These are phyloP conservation scores for Lepilemur septentrionalis DNA, from an alignment of 2,797 vertebrate genomes.

Conservation along the genomic window DNA sequence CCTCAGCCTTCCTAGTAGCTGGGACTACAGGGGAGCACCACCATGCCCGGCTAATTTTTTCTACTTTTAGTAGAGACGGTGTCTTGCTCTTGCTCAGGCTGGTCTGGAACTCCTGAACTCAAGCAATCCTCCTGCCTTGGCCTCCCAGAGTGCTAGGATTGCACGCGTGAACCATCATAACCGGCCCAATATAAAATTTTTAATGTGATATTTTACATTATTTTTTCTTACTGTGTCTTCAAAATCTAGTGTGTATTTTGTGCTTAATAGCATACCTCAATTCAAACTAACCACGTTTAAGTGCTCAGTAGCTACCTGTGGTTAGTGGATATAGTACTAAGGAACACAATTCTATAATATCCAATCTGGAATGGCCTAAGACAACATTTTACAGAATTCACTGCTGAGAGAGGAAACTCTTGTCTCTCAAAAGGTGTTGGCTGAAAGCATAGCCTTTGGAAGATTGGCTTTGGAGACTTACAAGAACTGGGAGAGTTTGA, in stretches of 20 bases:
- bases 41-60: no score
- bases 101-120: no score
- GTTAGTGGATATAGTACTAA: no score
- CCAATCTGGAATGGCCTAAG: neutral
- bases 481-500: neutral
- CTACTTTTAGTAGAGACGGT: no score
- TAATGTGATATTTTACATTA: neutral
- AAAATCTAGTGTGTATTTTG: neutral
- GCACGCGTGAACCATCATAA: no score
- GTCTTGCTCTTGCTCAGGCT: no score
- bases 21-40: no score
- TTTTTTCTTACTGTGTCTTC: neutral
- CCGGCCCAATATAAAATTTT: neutral
- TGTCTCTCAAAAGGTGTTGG: accelerated
- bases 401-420: neutral
- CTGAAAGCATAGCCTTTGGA: no score
- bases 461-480: neutral
- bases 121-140: no score
- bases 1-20: no score
- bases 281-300: neutral
- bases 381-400: neutral
- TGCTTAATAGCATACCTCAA: neutral
- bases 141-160: no score
- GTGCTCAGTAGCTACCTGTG: neutral
- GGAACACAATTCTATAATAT: neutral